Conservation (phyloP, 1,140 invertebrate species). For the Sinonovacula constricta region DNA sequence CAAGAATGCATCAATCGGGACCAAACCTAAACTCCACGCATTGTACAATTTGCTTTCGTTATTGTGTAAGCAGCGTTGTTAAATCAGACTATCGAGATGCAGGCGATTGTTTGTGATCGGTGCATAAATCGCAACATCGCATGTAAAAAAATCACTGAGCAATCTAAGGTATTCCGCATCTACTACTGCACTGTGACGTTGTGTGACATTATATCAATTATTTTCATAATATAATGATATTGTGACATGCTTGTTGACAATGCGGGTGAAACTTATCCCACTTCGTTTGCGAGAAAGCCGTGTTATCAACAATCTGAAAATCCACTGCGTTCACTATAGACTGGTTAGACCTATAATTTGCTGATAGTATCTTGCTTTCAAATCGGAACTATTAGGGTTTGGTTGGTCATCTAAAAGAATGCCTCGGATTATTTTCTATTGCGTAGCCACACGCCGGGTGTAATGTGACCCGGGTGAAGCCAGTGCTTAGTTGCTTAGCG, state of each 20-base stretch:
- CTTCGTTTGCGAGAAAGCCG: not conserved
- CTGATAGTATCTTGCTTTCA: conserved; percentile 23
- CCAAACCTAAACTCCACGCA: no score
- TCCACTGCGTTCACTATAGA: conserved; percentile 22
- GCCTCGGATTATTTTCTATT: not conserved
- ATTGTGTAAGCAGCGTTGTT: no score
- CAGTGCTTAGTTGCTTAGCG: not conserved
- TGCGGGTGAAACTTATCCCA: conserved; percentile 38
- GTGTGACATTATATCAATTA: conserved; percentile 32
- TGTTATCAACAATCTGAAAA: conserved; percentile 24
- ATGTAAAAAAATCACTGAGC: no score
- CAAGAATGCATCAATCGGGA: no score
- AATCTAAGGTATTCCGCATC: no score
- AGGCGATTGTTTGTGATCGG: no score
- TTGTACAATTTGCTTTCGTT: no score
- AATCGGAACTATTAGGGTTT: conserved; percentile 23
- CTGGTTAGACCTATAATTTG: conserved; percentile 13
- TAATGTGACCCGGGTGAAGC: not conserved
- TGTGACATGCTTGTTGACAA: conserved; percentile 13
- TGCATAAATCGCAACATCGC: no score
- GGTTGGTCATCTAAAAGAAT: conserved; percentile 33
- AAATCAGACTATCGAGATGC: no score
- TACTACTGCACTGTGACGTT: no score
- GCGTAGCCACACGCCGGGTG: conserved; percentile 40
- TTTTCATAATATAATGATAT: conserved; percentile 16